Base-by-base conservation (phyloP, 1,140 invertebrate genomes). In the Ceratosolen solmsi region DNA sequence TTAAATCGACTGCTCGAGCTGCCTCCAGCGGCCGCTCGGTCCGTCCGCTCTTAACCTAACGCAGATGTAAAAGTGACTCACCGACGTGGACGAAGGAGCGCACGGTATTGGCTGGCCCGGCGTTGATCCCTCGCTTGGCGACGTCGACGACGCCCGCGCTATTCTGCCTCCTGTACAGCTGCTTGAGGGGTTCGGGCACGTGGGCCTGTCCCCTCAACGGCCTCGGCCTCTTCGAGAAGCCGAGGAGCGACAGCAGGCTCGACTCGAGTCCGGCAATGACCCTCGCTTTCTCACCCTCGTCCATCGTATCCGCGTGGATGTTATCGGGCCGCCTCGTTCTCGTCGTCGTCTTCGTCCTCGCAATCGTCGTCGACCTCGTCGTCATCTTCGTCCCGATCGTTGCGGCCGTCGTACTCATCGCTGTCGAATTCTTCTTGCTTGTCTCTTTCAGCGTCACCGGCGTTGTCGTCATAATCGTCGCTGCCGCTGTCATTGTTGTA, bases 81-180 rank as follows among this genome's bases (percentile, higher is more conserved):
- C 96, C 95, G 91, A 94, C 91, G 92, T 97, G 96, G 85, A 94
- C 93, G 92, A 96, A 98, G 90, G 96, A 96, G 84, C 97, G 92
- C 54, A 97, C 95, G 56, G 96, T 98, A 91, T 98, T 98, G 80
- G 97, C 96, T 77, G 94, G 93, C 80, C 93, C 92, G 17, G 93
- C 93, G 83, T 94, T 92, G 80, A 94, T 90, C 74, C 95, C 95
- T 83, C 94, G 94, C 85, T 94, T 94, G 76, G 95, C 94, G 73
- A 96, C 92, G 84, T 93, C 92, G 38, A 93, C 91, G 78, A 93
- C 94, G 84, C 93, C 94, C 79, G 91, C 87, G 78, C 93, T 92
- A 86, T 93, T 94, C 85, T 95, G 94, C 85, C 93, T 92, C 81
- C 93, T 92, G 90, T 97, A 97, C 82, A 98, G 92, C 86, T 96